These are phyloP conservation scores for Rattus norvegicus DNA, from an alignment of 2,113 vertebrate species.

Conservation along the genomic window GRCr8 NC_086021.1:69634501-69635000, in stretches of 20 bases:
- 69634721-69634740: neutral
- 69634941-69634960: neutral
- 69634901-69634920: neutral
- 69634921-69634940: neutral
- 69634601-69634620: neutral
- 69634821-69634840: constrained; percentile 15
- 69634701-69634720: neutral
- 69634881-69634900: neutral
- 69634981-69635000: neutral
- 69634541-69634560: neutral
- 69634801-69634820: neutral
- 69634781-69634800: neutral
- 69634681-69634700: neutral
- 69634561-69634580: neutral
- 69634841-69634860: neutral
- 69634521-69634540: neutral
- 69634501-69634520: too few species aligned
- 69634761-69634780: neutral
- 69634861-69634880: neutral
- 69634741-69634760: neutral
- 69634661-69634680: neutral
- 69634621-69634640: neutral
- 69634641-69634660: neutral
- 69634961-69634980: neutral
- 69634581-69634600: neutral